Evolutionary conservation across 2,113 vertebrate genomes (phyloP).

Genomic region (Nerophis ophidion): DNA sequence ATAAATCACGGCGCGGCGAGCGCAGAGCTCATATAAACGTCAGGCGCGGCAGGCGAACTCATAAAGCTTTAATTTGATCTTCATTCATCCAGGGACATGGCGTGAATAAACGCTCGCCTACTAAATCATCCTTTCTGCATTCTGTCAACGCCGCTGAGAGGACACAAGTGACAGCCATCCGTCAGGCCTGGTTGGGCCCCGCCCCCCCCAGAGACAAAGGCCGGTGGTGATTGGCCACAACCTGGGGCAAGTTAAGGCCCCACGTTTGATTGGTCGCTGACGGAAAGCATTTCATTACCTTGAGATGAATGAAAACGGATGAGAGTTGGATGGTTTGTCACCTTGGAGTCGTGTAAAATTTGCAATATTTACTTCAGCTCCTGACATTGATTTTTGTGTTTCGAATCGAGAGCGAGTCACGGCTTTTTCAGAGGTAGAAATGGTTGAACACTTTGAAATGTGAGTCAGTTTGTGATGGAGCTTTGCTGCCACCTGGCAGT

Average conservation of each 20-base stretch:
- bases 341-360: not conserved
- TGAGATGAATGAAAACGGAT: not conserved
- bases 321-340: not conserved
- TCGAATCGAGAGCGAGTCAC: too few relatives aligned
- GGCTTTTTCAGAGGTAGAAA: too few relatives aligned
- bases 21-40: slow-evolving; percentile 64
- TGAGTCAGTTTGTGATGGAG: slow-evolving; percentile 1
- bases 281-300: not conserved
- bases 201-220: slow-evolving; percentile 22
- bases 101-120: slow-evolving; percentile 55
- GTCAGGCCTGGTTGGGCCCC: slow-evolving; percentile 4
- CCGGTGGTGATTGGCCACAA: slow-evolving; percentile 30
- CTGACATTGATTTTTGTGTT: too few relatives aligned
- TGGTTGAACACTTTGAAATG: not conserved
- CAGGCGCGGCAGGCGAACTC: slow-evolving; percentile 63
- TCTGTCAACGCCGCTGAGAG: slow-evolving; percentile 37
- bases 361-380: not conserved
- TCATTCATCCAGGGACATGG: slow-evolving; percentile 60
- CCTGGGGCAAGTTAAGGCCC: slow-evolving; percentile 5
- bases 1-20: slow-evolving; percentile 58
- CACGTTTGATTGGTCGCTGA: not conserved
- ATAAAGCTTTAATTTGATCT: slow-evolving; percentile 71
- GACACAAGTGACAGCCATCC: slow-evolving; percentile 8
- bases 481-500: slow-evolving; percentile 32
- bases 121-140: slow-evolving; percentile 62